phyloP scores from a whole-genome alignment of 2,797 vertebrate genomes.

The Helostoma temminkii region DNA sequence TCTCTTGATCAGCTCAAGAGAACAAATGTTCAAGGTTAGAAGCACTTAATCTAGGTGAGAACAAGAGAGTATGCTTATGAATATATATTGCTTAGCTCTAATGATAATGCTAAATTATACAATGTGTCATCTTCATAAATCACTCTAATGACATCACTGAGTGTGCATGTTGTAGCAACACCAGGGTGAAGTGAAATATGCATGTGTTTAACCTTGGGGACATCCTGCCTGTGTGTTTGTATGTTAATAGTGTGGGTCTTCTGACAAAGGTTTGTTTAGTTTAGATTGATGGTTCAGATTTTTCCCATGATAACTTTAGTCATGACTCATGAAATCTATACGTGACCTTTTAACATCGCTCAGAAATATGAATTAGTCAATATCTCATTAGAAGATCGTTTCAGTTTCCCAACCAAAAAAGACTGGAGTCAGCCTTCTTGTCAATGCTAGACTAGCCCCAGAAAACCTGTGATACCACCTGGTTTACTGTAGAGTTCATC shows the following conservation, averaged over 20 bases:
- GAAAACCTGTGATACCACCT: no score
- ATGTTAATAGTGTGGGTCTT: background rate
- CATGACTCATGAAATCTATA: no score
- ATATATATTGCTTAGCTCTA: constrained; percentile 25
- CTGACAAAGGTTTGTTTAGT: background rate
- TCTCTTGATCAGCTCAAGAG: background rate
- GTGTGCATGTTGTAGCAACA: constrained; percentile 19
- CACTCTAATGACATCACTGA: constrained; percentile 31
- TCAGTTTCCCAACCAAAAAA: no score
- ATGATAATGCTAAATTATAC: constrained; percentile 31
- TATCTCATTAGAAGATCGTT: no score
- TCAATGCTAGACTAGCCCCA: no score
- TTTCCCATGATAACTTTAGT: background rate
- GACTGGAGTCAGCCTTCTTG: no score
- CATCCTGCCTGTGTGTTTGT: background rate
- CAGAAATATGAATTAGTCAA: no score
- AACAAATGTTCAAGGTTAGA: constrained; percentile 15
- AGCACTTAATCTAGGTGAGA: constrained; percentile 14
- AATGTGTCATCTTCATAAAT: constrained; percentile 34
- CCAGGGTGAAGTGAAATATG: constrained; percentile 9
- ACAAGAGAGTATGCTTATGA: constrained; percentile 11
- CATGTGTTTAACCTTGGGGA: constrained; percentile 6
- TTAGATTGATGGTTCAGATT: background rate
- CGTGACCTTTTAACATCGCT: no score
- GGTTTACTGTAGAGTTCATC: no score